phyloP scores from a whole-genome alignment of 1,140 invertebrate genomes.

The Brachionus plicatilis region DNA sequence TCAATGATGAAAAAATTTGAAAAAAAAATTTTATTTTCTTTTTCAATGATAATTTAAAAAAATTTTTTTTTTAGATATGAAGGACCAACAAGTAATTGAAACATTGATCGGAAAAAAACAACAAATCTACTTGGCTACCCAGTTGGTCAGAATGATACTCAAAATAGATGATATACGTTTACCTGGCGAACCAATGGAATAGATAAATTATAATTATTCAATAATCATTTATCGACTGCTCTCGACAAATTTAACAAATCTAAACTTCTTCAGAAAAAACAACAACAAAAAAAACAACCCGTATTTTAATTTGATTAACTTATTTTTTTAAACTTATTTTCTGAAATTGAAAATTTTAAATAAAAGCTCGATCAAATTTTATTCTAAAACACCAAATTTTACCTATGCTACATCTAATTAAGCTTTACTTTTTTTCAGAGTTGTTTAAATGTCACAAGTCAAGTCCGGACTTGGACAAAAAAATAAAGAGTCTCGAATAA shows the following conservation, averaged over 20 bases:
- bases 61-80: constrained; percentile 74
- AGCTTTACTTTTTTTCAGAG: not conserved
- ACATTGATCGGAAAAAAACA: constrained; percentile 94
- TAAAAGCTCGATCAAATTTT: not conserved
- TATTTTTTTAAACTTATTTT: constrained; percentile 18
- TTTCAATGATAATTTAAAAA: not conserved
- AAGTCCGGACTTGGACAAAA: too few species aligned
- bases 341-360: not conserved
- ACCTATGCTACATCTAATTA: too few species aligned
- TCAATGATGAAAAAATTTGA: too few species aligned
- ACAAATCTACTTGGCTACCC: constrained; percentile 87
- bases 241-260: not conserved
- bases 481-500: too few species aligned
- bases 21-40: too few species aligned
- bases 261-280: not conserved
- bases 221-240: not conserved
- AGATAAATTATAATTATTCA: not conserved
- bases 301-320: constrained; percentile 9
- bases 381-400: not conserved
- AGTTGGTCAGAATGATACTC: constrained; percentile 95
- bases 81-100: constrained; percentile 88
- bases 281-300: not conserved
- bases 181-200: constrained; percentile 30
- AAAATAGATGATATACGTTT: constrained; percentile 96
- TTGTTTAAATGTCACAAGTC: not conserved